Conservation (phyloP, 2,888 invertebrate species). For the Pyrgus malvae region DNA sequence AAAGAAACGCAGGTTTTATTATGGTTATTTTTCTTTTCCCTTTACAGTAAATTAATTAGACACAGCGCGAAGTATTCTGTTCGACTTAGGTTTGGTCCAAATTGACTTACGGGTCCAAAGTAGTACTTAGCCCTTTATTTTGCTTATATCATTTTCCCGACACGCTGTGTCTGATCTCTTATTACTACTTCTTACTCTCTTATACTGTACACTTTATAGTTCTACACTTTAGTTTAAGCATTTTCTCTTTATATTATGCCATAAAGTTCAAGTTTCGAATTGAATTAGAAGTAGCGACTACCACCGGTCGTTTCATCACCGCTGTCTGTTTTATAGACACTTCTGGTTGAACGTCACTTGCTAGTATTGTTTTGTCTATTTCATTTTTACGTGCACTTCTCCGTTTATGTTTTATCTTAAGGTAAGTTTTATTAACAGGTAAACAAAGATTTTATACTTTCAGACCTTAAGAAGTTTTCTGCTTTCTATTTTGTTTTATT, state of each 20-base stretch:
- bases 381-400: slow-evolving; percentile 6
- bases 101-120: too few relatives aligned
- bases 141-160: too few relatives aligned
- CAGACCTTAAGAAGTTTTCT: neutral
- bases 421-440: neutral
- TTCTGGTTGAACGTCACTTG: slow-evolving; percentile 9
- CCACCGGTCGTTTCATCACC: slow-evolving; percentile 6
- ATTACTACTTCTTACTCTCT: too few relatives aligned
- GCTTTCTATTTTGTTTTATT: neutral
- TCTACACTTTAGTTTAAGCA: slow-evolving; percentile 4
- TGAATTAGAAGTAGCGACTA: slow-evolving; percentile 16
- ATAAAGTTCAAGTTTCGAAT: slow-evolving; percentile 21
- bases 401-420: slow-evolving; percentile 5
- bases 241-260: slow-evolving; percentile 11
- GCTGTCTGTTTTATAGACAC: slow-evolving; percentile 16
- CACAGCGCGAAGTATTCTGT: too few relatives aligned
- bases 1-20: too few relatives aligned
- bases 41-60: too few relatives aligned
- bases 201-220: too few relatives aligned
- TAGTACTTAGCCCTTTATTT: too few relatives aligned
- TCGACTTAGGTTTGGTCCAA: too few relatives aligned
- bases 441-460: neutral
- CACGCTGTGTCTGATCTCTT: too few relatives aligned
- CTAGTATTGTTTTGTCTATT: slow-evolving; percentile 10
- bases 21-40: too few relatives aligned